phyloP scores from a whole-genome alignment of 2,797 vertebrate genomes.

The Halcyon chelicuti region DNA sequence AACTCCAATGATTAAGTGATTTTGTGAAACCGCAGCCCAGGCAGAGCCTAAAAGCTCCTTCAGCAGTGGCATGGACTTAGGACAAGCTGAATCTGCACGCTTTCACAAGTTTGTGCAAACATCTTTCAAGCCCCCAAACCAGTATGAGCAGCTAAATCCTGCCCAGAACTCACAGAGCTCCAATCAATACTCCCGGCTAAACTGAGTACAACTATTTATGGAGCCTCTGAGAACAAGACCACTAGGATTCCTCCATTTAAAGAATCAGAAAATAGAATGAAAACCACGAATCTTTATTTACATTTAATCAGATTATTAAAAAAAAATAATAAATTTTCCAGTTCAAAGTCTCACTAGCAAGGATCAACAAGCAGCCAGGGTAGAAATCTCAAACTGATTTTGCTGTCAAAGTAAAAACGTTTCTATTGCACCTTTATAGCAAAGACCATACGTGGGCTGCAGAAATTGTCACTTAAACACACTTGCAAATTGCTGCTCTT shows the following conservation, averaged over 20 bases:
- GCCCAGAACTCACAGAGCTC: background rate
- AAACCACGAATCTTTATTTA: background rate
- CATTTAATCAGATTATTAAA: background rate
- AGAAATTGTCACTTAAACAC: background rate
- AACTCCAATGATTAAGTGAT: too few relatives aligned
- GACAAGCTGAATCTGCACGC: background rate
- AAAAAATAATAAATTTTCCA: background rate
- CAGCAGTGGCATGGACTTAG: background rate
- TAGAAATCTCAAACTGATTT: background rate
- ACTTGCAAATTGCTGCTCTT: background rate
- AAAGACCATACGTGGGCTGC: fast-evolving
- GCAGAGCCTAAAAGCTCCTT: background rate
- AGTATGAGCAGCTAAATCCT: background rate
- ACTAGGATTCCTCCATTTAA: background rate
- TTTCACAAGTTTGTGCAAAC: fast-evolving
- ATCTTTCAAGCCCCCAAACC: background rate
- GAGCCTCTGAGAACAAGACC: background rate
- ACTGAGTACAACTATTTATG: background rate
- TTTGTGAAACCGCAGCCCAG: background rate
- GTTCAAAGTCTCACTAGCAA: background rate
- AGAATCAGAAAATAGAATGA: background rate
- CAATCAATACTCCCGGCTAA: background rate
- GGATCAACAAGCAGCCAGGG: background rate
- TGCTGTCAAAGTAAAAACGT: background rate
- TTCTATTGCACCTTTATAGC: background rate